Conservation (phyloP, 1,140 invertebrate species). For the Grapholita molesta region DNA sequence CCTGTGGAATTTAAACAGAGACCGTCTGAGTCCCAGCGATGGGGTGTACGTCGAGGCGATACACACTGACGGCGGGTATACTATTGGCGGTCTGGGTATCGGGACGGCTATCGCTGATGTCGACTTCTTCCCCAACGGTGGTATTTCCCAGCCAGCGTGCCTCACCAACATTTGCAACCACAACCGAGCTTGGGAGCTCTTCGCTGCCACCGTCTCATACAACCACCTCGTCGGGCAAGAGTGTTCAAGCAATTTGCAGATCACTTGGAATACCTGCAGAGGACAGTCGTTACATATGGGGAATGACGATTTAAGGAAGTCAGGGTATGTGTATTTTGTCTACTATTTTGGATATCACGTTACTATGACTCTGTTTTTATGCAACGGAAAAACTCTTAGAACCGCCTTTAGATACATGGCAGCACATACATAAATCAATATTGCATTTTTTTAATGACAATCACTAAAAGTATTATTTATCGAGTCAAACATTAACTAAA, state of each 20-base stretch:
- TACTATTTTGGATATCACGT: background rate
- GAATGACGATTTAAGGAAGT: constrained; percentile 25
- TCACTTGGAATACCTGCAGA: constrained; percentile 25
- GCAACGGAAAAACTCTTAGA: too few species aligned
- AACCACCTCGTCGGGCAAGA: constrained; percentile 37
- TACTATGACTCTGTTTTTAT: too few species aligned
- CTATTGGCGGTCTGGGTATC: constrained; percentile 69
- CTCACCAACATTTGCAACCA: constrained; percentile 78
- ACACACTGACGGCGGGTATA: constrained; percentile 79
- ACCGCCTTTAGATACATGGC: too few species aligned
- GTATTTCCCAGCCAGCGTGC: constrained; percentile 62
- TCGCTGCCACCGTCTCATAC: constrained; percentile 75
- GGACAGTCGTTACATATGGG: constrained; percentile 29
- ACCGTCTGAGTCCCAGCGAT: constrained; percentile 52
- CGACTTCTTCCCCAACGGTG: constrained; percentile 89
- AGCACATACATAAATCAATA: too few species aligned
- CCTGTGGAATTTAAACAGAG: constrained; percentile 33
- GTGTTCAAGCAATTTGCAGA: constrained; percentile 31
- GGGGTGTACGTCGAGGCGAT: constrained; percentile 82
- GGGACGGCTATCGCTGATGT: constrained; percentile 78
- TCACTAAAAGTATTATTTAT: too few species aligned
- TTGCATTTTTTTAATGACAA: too few species aligned
- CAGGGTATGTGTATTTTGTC: constrained; percentile 18
- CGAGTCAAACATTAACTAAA: too few species aligned
- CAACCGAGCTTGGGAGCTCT: constrained; percentile 78